Evolutionary conservation across 2,797 vertebrate genomes (phyloP), one percentile per base, ranked within the genome.

Genomic region (Artibeus lituratus): DNA sequence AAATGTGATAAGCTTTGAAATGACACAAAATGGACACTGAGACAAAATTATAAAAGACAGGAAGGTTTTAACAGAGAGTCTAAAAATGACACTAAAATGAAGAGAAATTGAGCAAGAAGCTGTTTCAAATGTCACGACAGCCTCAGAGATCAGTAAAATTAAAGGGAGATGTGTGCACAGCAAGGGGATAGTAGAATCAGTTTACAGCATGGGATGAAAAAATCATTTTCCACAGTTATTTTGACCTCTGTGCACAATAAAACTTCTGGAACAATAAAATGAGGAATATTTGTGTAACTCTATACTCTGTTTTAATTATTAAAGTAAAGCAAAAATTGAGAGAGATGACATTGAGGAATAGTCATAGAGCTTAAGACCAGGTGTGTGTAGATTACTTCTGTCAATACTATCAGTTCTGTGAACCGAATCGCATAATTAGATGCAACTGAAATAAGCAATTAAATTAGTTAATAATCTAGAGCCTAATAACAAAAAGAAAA

Each of bases 61-160:
- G 11, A 95, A 94, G 9, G 32, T 32, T 91, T 37, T 90, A 76
- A 82, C 35, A 80, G 29, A 91, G 44, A 85, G 44, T 83, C 59
- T 77, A 87, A 86, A 78, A 77, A 94, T 26, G 11, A 93, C 57
- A 59, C 22, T 32, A 32, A 62, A 62, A 62, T 32, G 57, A 59
- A 59, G 57, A 93, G 42, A 96, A 97, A 90, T 39, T 87, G 83
- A 96, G 10, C 26, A 89, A 81, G 67, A 91, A 81, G 76, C 29
- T 90, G 39, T 90, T 97, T 90, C 59, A 85, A 95, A 90, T 95
- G 92, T 95, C 90, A 94, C n/a, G 26, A 96, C 42, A 95, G 96
- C 10, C 90, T 84, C 80, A 69, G 83, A 87, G 39, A 90, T 93
- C 10, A 49, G 67, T 86, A 78, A 91, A 95, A 78, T 94, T 93